A percentile compares a stretch with the other conserved stretches of the same genome.
Evolutionary conservation across 1,140 invertebrate species (phyloP).

Genomic region (Lethocerus indicus): DNA sequence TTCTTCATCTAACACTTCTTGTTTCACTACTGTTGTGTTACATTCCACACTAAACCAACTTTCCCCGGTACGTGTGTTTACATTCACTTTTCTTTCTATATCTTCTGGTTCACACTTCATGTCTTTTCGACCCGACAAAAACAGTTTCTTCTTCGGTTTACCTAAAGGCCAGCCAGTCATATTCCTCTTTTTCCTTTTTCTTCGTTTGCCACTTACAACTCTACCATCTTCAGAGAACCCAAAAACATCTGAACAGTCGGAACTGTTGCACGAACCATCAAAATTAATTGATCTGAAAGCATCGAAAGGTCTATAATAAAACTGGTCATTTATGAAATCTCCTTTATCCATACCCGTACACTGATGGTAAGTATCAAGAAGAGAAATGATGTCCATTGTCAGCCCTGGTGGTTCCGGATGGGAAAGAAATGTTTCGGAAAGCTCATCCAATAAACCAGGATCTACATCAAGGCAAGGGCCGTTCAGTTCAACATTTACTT

Average conservation of each 20-base stretch:
- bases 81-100: too few species aligned
- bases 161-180: constrained; percentile 14
- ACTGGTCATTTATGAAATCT: too few species aligned
- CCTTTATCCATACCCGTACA: neutral
- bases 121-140: too few species aligned
- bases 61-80: too few species aligned
- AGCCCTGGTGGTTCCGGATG: neutral
- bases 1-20: too few species aligned
- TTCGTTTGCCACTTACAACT: neutral
- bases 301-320: neutral
- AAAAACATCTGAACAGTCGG: constrained; percentile 13
- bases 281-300: neutral
- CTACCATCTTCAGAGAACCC: constrained; percentile 12
- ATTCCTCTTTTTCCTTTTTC: constrained; percentile 10
- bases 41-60: too few species aligned
- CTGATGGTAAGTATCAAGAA: neutral
- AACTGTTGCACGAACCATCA: constrained; percentile 6
- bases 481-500: neutral
- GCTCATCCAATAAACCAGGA: neutral
- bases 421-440: neutral
- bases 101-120: too few species aligned
- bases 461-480: neutral
- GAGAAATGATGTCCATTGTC: neutral
- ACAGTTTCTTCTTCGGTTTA: constrained; percentile 5
- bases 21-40: too few species aligned